These are phyloP conservation scores for Xiphophorus couchianus DNA, from an alignment of 2,113 vertebrate species.

Conservation along the genomic window DNA sequence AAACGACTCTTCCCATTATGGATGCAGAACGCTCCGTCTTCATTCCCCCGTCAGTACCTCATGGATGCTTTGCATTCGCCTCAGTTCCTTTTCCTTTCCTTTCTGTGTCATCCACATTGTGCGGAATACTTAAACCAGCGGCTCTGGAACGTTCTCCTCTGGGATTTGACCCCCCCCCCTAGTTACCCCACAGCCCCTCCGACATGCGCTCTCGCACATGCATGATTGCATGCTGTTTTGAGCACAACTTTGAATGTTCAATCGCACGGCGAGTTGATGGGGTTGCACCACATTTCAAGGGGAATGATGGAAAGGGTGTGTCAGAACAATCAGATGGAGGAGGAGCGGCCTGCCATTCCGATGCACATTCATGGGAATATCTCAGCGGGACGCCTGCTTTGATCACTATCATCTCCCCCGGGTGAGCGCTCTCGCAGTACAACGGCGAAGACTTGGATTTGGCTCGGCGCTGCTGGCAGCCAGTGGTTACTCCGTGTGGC, in stretches of 20 bases:
- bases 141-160: slow-evolving; percentile 34
- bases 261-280: slow-evolving; percentile 10
- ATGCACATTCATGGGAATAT: slow-evolving; percentile 40
- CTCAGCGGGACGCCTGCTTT: slow-evolving; percentile 43
- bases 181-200: slow-evolving; percentile 1
- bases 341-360: slow-evolving; percentile 40
- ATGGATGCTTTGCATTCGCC: background rate
- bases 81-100: background rate
- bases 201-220: background rate
- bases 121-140: slow-evolving; percentile 52
- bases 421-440: background rate
- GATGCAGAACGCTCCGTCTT: background rate
- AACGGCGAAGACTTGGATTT: background rate
- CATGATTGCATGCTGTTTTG: slow-evolving; percentile 6
- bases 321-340: slow-evolving; percentile 50
- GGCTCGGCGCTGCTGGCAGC: slow-evolving; percentile 28
- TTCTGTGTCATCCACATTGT: slow-evolving; percentile 14
- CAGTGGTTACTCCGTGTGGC: slow-evolving; percentile 32
- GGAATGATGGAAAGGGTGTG: slow-evolving; percentile 31
- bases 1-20: too few relatives aligned
- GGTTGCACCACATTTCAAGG: slow-evolving; percentile 8
- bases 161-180: slow-evolving; percentile 23
- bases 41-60: background rate
- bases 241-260: slow-evolving; percentile 45
- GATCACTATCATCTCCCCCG: slow-evolving; percentile 68